These are phyloP conservation scores for Lycophotia porphyrea DNA, from an alignment of 2,888 invertebrate genomes.

Conservation along the genomic window DNA sequence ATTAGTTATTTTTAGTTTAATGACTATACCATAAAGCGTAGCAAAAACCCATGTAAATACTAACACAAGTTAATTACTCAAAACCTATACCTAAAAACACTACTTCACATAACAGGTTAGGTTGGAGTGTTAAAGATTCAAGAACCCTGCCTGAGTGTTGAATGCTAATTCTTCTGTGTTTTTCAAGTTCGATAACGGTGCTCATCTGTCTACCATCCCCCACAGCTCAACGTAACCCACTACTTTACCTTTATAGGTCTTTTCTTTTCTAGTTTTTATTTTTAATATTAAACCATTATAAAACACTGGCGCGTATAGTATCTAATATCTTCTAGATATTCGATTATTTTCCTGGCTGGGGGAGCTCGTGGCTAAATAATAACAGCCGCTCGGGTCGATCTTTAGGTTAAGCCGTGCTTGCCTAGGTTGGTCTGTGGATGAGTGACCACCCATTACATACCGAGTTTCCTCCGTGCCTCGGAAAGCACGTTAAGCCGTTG, in stretches of 20 bases:
- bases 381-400: no score
- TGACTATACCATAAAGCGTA: conserved; percentile 18
- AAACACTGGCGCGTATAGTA: neutral
- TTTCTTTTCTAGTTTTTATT: neutral
- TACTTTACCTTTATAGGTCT: neutral
- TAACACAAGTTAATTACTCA: neutral
- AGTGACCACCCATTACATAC: no score
- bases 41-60: conserved; percentile 1
- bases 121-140: conserved; percentile 1
- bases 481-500: no score
- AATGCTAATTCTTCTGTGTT: neutral
- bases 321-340: neutral
- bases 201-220: neutral
- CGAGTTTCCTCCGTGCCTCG: no score
- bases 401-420: no score
- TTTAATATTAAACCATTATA: neutral
- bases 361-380: no score
- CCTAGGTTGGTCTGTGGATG: no score
- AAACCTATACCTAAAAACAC: neutral
- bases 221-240: neutral
- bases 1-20: conserved; percentile 22
- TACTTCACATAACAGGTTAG: neutral
- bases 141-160: neutral
- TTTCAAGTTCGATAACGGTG: neutral
- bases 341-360: conserved; percentile 12